Conservation (phyloP, 2,797 vertebrate genomes). For the Podarcis lilfordi region DNA sequence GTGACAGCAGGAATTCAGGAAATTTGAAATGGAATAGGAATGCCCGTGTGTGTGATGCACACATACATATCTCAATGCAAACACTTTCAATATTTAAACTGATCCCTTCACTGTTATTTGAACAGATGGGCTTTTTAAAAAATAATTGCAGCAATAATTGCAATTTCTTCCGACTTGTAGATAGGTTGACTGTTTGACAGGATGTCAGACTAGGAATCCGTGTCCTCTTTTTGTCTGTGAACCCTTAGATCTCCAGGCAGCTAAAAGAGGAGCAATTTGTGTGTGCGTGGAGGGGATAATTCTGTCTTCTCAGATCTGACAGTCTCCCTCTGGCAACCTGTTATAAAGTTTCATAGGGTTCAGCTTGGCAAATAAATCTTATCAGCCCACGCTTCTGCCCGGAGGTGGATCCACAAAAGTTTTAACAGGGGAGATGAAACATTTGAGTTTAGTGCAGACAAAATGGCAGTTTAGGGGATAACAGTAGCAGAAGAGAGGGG, state of each 20-base stretch:
- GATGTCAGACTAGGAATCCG: not conserved
- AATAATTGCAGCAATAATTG: fast-evolving
- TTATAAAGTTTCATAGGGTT: conserved; percentile 32
- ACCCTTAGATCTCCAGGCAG: conserved; percentile 4
- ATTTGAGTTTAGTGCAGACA: conserved; percentile 7
- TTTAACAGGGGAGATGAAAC: conserved; percentile 8
- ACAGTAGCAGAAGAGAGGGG: not conserved
- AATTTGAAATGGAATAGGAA: not conserved
- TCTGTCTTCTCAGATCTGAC: not conserved
- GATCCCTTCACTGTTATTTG: not conserved
- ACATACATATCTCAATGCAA: not conserved
- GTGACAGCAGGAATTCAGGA: not conserved
- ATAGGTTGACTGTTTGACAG: conserved; percentile 34
- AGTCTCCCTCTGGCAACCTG: not conserved
- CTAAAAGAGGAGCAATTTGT: conserved; percentile 9
- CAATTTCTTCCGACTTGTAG: conserved; percentile 14
- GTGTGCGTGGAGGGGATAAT: not conserved
- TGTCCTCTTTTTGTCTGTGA: conserved; percentile 37
- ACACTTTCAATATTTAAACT: not conserved
- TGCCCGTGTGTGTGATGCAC: not conserved
- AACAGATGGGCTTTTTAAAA: too few species aligned
- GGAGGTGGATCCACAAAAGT: conserved; percentile 18
- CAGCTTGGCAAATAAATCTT: conserved; percentile 26
- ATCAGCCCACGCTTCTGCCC: not conserved
- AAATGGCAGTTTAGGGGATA: conserved; percentile 27